Evolutionary conservation across 2,113 vertebrate species (phyloP), one percentile per base, ranked within the genome.

Genomic region (Vidua chalybeata): DNA sequence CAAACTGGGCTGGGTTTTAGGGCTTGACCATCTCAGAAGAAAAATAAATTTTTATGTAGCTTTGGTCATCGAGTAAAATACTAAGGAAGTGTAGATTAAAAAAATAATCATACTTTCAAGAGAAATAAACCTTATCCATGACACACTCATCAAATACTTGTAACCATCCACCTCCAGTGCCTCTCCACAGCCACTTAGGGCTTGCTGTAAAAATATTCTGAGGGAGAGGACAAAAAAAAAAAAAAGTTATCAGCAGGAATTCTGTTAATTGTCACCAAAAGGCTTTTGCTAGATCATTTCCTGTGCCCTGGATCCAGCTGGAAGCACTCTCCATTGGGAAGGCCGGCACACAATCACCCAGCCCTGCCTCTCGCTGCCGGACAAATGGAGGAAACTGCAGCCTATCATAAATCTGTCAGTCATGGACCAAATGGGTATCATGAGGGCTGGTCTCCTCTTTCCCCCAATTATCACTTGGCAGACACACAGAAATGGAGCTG

Each of bases 371-470:
- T 69, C 9, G 0, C 84, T 52, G 58, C 52, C 46, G 31, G 72
- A 98, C 97, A 98, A 98, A 98, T 0, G 14, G 80, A 96, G 97
- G 98, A 98, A 98, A 87, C 94, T 31, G 79, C n/a, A 49, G 91
- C 92, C 90, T 88, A 31, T 97, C 92, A 41, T 95, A 94, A 96
- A 97, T 97, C 95, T 90, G 94, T 97, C 97, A 86, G 55, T 95
- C 93, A 87, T 7, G 31, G 46, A 80, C 92, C 79, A 83, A 90
- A 81, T 19, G 74, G 88, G 71, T 54, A 78, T 46, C 80, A 0
- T 3, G 39, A 91, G 84, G 64, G 68, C 11, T 90, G 94, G 76
- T 82, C 72, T 95, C 68, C 76, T 52, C 85, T 74, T 66, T 82
- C 76, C 89, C 52, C 46, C 37, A 61, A 0, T 90, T 95, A 96